Evolutionary conservation across 2,797 vertebrate genomes (phyloP).

Genomic region (Pseudomugil gertrudae): DNA sequence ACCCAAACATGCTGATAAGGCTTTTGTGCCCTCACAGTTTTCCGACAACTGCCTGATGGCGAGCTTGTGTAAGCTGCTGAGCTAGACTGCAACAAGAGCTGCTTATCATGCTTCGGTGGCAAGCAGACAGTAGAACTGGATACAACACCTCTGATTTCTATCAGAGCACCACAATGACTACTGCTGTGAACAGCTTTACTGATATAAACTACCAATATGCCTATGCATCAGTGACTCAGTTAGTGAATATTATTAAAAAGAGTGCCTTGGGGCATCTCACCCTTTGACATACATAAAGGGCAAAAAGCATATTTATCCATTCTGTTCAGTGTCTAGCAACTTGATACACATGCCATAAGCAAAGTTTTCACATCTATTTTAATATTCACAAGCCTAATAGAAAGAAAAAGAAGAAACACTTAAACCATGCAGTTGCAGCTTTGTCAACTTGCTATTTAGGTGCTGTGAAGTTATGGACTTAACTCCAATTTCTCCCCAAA

Average conservation of each 20-base stretch:
- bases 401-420: background rate
- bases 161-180: conserved; percentile 50
- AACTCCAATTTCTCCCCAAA: background rate
- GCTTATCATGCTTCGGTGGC: conserved; percentile 62
- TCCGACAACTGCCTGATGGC: conserved; percentile 55
- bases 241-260: conserved; percentile 26
- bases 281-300: background rate
- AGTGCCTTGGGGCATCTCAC: conserved; percentile 2
- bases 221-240: conserved; percentile 49
- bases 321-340: background rate
- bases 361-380: background rate
- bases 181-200: conserved; percentile 36
- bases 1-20: conserved; percentile 64
- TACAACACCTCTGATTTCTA: conserved; percentile 62
- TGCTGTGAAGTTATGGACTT: background rate
- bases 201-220: conserved; percentile 18
- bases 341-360: background rate
- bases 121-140: conserved; percentile 49
- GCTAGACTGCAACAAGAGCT: conserved; percentile 64
- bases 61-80: conserved; percentile 66
- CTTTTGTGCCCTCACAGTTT: conserved; percentile 61
- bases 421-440: too few relatives aligned
- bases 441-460: background rate
- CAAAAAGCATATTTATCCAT: background rate
- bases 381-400: background rate